Evolutionary conservation across 2,113 vertebrate genomes (phyloP).

Genomic region (Copsychus sechellarum): DNA sequence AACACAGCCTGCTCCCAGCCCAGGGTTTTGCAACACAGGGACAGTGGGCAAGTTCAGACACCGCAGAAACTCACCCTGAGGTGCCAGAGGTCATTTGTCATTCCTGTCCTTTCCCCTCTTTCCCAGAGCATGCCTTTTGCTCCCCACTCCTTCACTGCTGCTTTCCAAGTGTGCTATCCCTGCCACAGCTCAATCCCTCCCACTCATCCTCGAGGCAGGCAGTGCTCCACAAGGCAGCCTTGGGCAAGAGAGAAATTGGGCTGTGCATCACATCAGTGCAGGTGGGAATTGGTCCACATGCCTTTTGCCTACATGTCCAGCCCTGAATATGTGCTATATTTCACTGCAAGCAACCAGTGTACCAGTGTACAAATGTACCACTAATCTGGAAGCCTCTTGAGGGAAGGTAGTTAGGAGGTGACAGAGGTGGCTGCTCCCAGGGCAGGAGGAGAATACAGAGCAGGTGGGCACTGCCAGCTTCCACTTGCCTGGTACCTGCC

Average conservation of each 20-base stretch:
- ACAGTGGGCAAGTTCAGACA: not conserved
- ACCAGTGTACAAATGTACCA: not conserved
- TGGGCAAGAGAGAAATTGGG: not conserved
- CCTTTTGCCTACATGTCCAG: not conserved
- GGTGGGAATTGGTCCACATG: not conserved
- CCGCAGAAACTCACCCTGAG: not conserved
- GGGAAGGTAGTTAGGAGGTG: not conserved
- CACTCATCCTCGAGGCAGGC: not conserved
- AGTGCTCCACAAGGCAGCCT: not conserved
- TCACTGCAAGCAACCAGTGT: not conserved
- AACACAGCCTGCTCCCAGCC: not conserved
- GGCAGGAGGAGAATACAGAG: accelerated
- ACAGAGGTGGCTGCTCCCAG: not conserved
- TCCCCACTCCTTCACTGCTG: not conserved
- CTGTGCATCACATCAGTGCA: not conserved
- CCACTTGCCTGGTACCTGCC: not conserved
- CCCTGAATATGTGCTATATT: not conserved
- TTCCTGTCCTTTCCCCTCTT: not conserved
- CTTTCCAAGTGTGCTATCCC: not conserved
- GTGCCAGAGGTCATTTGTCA: not conserved
- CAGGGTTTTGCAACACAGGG: accelerated
- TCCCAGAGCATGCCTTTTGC: not conserved
- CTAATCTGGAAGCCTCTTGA: not conserved
- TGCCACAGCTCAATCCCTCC: not conserved
- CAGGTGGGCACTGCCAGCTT: not conserved